These are phyloP conservation scores for Antigone vipio DNA, from an alignment of 2,113 vertebrate genomes.

Conservation along the genomic window DNA sequence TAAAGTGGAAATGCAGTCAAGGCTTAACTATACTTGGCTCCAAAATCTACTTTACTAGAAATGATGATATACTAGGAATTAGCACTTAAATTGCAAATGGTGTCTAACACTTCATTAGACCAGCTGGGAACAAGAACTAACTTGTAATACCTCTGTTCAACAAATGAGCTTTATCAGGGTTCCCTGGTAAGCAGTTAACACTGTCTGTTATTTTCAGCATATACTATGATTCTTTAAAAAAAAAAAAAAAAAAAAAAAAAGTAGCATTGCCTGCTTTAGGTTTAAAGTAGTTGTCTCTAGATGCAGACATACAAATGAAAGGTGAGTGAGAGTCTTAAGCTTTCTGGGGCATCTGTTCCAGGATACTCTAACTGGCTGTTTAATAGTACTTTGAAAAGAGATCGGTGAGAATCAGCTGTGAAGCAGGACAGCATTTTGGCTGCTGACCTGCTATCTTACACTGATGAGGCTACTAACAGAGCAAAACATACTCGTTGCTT, in stretches of 20 bases:
- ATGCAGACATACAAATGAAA: background rate
- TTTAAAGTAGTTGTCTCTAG: background rate
- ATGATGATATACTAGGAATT: background rate
- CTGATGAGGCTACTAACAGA: background rate
- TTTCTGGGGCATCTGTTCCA: background rate
- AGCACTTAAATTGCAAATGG: background rate
- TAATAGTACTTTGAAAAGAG: background rate
- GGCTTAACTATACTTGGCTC: background rate
- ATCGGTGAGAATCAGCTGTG: background rate
- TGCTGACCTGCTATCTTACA: background rate
- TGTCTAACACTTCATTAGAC: background rate
- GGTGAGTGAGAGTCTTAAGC: background rate
- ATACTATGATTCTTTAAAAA: background rate
- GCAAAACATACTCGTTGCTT: background rate
- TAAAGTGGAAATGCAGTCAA: background rate
- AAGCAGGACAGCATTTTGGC: background rate
- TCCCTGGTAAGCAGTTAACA: background rate
- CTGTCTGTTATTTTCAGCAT: background rate
- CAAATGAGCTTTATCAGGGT: background rate
- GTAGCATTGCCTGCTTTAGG: background rate
- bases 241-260: background rate
- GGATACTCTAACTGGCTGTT: background rate
- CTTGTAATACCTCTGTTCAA: background rate
- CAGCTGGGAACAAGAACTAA: background rate
- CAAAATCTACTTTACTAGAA: background rate